Base-by-base conservation (phyloP, 2,113 vertebrate species). In the Stictonetta naevosa region DNA sequence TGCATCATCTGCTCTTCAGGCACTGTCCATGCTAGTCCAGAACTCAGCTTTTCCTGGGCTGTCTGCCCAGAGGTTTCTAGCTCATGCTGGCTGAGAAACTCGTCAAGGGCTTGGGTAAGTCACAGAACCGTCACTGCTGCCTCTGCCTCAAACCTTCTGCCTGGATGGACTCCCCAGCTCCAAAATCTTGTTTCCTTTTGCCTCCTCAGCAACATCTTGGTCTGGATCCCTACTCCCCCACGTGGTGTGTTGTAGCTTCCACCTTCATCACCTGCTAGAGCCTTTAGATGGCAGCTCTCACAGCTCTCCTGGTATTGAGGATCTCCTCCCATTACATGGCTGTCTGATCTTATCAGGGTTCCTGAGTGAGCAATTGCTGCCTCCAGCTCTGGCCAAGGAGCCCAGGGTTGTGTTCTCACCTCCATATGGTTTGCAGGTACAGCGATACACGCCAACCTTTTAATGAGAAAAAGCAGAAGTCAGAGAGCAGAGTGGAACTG, bases 81-180 rank as follows among this genome's bases (percentile, higher is more conserved):
- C 38, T 78, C 31, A 13, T 10, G 34, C 14, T 95, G 69, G 33
- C 74, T 88, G 88, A 78, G 86, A 90, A 83, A 33, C 15, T 66
- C 60, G 6, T 55, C 28, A 53, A 58, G 21, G 63, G 7, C 34
- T 55, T 82, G 80, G 56, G 42, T 66, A 78, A 55, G 48, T 53
- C 3, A 0, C 50, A 72, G 64, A 23, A 75, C 19, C 38, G 87
- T 34, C 46, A 40, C 40, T 2, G 6, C 38, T n/a, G 50, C 55
- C 73, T 74, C 68, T 90, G 62, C 29, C 46, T 13, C 8, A 28
- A 86, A 36, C 73, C 36, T 62, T 17, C 72, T 69, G n/a, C 29
- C 36, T 80, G 69, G 52, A 83, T 23, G 52, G 40, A 50, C 16
- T 62, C 18, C 36, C 11, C 59, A 74, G 14, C 53, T 52, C 62